Evolutionary conservation across 2,888 invertebrate species (phyloP).

Genomic region (Parelbella ahira): DNA sequence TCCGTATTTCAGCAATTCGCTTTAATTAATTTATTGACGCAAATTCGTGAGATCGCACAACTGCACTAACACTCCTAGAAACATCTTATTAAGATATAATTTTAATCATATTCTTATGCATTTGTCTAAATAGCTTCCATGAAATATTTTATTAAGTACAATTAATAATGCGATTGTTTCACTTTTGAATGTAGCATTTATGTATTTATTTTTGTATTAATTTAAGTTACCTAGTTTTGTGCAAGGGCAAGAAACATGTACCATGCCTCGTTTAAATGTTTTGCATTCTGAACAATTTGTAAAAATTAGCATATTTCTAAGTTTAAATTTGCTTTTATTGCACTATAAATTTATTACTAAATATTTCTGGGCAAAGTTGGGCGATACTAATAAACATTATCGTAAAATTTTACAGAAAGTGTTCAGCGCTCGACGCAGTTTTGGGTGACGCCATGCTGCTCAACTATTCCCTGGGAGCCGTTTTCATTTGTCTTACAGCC

Average conservation of each 20-base stretch:
- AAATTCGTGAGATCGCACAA: conserved; percentile 5
- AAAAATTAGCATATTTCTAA: too few species aligned
- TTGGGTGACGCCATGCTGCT: conserved; percentile 58
- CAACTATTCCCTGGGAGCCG: conserved; percentile 56
- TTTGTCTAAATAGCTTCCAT: too few species aligned
- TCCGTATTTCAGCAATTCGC: conserved; percentile 6
- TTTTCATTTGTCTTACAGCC: conserved; percentile 64
- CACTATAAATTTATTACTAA: conserved; percentile 18
- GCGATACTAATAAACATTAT: conserved; percentile 25
- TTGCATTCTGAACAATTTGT: too few species aligned
- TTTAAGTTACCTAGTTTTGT: too few species aligned
- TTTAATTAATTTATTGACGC: conserved; percentile 3
- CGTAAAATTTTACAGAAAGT: conserved; percentile 47
- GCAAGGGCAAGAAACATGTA: too few species aligned
- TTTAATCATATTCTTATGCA: too few species aligned
- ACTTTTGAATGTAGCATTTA: too few species aligned
- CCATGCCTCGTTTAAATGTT: too few species aligned
- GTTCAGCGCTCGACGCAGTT: conserved; percentile 46
- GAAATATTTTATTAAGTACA: too few species aligned
- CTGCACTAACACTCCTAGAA: conserved; percentile 3
- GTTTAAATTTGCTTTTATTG: conserved; percentile 15
- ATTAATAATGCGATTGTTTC: too few species aligned
- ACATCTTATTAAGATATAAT: too few species aligned
- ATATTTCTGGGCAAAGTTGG: conserved; percentile 11
- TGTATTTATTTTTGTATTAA: too few species aligned